Base-by-base conservation (phyloP, 2,888 invertebrate genomes). In the Drosophila flavopinicola region DNA sequence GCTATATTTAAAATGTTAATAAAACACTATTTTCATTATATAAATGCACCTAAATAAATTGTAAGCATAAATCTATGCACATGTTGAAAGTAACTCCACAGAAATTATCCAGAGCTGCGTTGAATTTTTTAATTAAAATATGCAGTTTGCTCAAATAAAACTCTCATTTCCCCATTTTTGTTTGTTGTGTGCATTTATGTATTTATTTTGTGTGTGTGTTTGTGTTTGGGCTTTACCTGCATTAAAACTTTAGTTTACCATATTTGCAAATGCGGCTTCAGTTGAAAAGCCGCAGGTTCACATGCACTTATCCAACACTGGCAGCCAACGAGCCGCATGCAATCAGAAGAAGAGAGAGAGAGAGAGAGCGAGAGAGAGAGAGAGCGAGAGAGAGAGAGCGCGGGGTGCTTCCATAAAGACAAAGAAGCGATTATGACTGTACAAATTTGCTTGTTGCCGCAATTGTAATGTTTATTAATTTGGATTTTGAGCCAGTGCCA, bases 391-490 rank as follows among this genome's bases (percentile, higher is more conserved):
- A 20, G 15, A 13, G 38, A 32, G 13, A 17, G 1, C 7, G 6
- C 4, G 7, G 13, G 15, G 1, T 11, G 23, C 20, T n/a, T 10
- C 3, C 27, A 27, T 11, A 35, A 35, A 65, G 48, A 37, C 54
- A 17, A 20, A 20, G 49, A 61, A 54, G 63, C 65, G 68, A 80
- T 84, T 84, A 79, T 86, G 77, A 57, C 77, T 54, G 42, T 60
- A 63, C 66, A 76, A 76, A 86, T 77, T 65, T 80, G 64, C 87
- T 64, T 63, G 69, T 63, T 72, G 64, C 78, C 66, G 47, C 80
- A 84, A 68, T 60, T 66, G 76, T 61, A 61, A 75, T 83, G 66
- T 71, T 75, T 83, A 75, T 79, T 68, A 84, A 72, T 86, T 61
- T 64, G 53, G 58, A 67, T 65, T 66, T 72, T 66, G 85, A 73